phyloP scores from a whole-genome alignment of 1,140 invertebrate genomes.

The Rhynchophorus ferrugineus region DNA sequence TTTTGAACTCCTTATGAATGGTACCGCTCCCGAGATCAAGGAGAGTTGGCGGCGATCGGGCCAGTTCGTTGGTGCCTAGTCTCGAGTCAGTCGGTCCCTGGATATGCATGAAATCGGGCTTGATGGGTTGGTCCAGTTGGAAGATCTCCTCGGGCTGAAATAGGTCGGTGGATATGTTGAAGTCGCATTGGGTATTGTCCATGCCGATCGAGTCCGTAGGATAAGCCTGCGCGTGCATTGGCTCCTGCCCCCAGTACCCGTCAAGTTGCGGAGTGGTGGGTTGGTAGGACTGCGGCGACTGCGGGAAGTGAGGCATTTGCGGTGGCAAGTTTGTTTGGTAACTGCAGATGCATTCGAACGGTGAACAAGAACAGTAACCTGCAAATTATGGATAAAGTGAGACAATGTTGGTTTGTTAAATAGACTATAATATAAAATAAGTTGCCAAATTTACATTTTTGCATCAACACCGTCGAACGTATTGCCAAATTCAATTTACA shows the following conservation, averaged over 20 bases:
- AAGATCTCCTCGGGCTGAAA: conserved; percentile 73
- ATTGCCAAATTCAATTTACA: too few relatives aligned
- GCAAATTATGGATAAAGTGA: conserved; percentile 30
- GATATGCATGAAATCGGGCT: conserved; percentile 47
- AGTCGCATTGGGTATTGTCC: conserved; percentile 40
- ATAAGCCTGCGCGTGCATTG: conserved; percentile 29
- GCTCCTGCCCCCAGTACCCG: conserved; percentile 36
- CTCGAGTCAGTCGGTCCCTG: conserved; percentile 5
- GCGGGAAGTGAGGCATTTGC: conserved; percentile 29
- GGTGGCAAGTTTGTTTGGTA: conserved; percentile 37
- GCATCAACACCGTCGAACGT: too few relatives aligned
- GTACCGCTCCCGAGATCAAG: conserved; percentile 63
- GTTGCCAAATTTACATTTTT: too few relatives aligned
- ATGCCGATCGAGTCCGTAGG: conserved; percentile 21
- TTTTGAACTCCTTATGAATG: conserved; percentile 48
- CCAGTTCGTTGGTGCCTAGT: conserved; percentile 43
- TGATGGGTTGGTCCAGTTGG: conserved; percentile 64
- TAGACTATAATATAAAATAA: too few relatives aligned
- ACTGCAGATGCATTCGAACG: conserved; percentile 55
- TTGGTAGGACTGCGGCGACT: conserved; percentile 29
- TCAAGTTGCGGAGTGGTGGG: conserved; percentile 22
- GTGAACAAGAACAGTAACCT: conserved; percentile 58
- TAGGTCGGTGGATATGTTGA: conserved; percentile 55
- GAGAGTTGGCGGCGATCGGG: conserved; percentile 58
- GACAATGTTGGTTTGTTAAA: conserved; percentile 2